Percentiles rank a stretch among this genome's conserved stretches.
phyloP scores from a whole-genome alignment of 2,888 invertebrate genomes.

The Theretra japonica region DNA sequence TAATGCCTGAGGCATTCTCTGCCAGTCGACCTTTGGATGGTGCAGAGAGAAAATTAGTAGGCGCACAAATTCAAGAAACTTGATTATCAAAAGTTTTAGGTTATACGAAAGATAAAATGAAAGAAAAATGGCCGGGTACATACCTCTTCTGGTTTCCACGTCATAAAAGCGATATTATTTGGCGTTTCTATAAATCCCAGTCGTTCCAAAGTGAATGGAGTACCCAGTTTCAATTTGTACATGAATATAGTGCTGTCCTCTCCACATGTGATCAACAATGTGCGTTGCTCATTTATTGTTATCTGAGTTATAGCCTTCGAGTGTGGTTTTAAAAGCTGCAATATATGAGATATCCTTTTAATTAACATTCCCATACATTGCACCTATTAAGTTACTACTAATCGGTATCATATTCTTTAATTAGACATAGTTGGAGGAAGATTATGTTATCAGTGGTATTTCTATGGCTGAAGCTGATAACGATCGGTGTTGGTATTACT shows the following conservation, averaged over 20 bases:
- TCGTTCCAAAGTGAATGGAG: slow-evolving; percentile 82
- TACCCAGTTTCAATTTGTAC: slow-evolving; percentile 75
- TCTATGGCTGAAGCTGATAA: too few species aligned
- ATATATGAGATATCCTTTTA: slow-evolving; percentile 31
- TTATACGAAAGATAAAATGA: neutral
- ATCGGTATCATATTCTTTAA: too few species aligned
- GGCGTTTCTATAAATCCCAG: slow-evolving; percentile 88
- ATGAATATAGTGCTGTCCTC: slow-evolving; percentile 89
- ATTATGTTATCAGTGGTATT: too few species aligned
- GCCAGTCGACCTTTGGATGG: too few species aligned
- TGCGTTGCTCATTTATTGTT: slow-evolving; percentile 83
- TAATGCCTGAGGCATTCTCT: too few species aligned
- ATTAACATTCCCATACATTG: neutral
- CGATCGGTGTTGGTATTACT: too few species aligned
- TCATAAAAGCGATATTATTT: slow-evolving; percentile 86
- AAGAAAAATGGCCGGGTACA: slow-evolving; percentile 30
- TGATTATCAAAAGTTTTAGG: too few species aligned
- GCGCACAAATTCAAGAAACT: too few species aligned
- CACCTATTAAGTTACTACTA: too few species aligned
- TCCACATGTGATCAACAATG: slow-evolving; percentile 87
- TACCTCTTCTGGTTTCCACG: slow-evolving; percentile 87
- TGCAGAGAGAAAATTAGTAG: too few species aligned
- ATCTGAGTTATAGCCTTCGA: slow-evolving; percentile 86
- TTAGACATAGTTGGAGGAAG: too few species aligned
- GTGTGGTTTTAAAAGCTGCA: slow-evolving; percentile 87